Conservation (phyloP, 2,113 vertebrate species). For the Nematolebias whitei region DNA sequence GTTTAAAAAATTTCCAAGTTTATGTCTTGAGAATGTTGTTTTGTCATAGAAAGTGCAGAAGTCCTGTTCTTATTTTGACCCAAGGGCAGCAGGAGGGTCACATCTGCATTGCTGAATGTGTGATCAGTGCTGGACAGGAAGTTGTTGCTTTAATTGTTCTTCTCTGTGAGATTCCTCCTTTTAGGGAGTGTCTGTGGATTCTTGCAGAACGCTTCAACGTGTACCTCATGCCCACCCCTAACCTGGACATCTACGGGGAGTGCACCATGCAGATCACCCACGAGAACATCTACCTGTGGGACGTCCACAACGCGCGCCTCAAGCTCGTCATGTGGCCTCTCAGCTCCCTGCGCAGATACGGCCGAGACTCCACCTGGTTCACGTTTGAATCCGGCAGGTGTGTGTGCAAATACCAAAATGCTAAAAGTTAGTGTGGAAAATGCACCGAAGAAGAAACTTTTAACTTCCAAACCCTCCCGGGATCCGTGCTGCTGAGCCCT, state of each 20-base stretch:
- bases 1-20: no score
- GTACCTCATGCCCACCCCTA: constrained; percentile 97
- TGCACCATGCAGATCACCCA: constrained; percentile 99
- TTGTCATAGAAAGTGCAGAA: no score
- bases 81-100: no score
- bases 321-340: constrained; percentile 99
- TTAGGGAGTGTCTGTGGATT: constrained; percentile 13
- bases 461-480: constrained; percentile 51
- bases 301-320: constrained; percentile 96
- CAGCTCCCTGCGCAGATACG: constrained; percentile 94
- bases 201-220: constrained; percentile 95
- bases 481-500: constrained; percentile 58
- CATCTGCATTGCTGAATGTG: no score
- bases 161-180: neutral
- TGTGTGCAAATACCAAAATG: no score
- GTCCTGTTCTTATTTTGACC: no score
- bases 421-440: no score
- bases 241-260: constrained; percentile 98
- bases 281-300: constrained; percentile 99
- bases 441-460: constrained; percentile 45
- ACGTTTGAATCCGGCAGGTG: constrained; percentile 98
- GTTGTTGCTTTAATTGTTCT: neutral
- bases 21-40: no score
- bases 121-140: no score
- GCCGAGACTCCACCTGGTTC: constrained; percentile 98